Conservation (phyloP, 2,113 vertebrate genomes). For the Heteronetta atricapilla region DNA sequence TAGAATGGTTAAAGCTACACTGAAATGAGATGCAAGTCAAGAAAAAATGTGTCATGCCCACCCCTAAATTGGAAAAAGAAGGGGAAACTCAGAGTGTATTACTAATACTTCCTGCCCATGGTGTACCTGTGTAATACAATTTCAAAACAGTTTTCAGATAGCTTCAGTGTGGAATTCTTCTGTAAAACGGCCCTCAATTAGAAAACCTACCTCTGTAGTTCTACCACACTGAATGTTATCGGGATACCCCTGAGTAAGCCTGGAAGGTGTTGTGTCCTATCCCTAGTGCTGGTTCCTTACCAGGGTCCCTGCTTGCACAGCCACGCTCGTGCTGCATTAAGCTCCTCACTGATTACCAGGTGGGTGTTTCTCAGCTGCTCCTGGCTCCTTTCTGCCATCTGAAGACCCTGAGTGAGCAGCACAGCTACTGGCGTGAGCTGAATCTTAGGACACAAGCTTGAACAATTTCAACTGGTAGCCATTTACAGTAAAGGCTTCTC, state of each 20-base stretch:
- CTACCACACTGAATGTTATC: rapidly evolving
- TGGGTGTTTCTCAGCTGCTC: background rate
- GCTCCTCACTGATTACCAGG: background rate
- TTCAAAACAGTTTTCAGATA: background rate
- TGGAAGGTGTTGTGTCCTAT: background rate
- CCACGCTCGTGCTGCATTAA: rapidly evolving
- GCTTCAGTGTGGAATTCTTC: background rate
- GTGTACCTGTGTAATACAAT: background rate
- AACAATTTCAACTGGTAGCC: background rate
- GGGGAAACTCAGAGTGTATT: background rate
- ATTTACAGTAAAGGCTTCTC: rapidly evolving
- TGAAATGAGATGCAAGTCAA: background rate
- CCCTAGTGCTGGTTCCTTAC: background rate
- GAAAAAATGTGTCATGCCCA: background rate
- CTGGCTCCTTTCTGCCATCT: background rate
- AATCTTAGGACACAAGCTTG: rapidly evolving
- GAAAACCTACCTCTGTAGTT: background rate
- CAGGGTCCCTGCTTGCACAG: background rate
- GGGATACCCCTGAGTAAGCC: background rate
- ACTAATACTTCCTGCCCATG: background rate
- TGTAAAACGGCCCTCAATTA: background rate
- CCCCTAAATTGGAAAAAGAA: background rate
- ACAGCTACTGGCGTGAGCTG: background rate
- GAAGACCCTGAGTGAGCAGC: background rate
- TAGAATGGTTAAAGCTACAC: background rate